Percentiles rank a stretch among this genome's conserved stretches.
phyloP scores from a whole-genome alignment of 2,113 vertebrate genomes.

The Heterochromis multidens region DNA sequence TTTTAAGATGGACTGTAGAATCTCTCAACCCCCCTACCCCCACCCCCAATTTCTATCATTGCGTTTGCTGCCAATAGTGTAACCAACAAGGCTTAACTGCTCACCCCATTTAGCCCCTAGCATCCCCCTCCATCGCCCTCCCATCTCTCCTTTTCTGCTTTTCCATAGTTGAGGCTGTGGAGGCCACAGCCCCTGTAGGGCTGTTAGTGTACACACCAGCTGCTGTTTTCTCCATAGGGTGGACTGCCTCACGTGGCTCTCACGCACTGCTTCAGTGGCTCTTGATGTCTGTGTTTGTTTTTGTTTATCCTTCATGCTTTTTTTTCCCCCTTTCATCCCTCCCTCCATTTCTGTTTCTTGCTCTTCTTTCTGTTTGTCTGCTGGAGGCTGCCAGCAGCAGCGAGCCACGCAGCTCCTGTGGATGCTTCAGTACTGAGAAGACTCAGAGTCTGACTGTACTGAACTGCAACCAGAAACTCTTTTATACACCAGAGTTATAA shows the following conservation, averaged over 20 bases:
- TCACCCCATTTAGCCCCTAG: slow-evolving; percentile 60
- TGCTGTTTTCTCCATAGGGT: slow-evolving; percentile 63
- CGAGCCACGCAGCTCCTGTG: slow-evolving; percentile 3
- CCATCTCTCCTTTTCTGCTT: slow-evolving; percentile 31
- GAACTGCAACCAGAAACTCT: neutral
- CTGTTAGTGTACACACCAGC: slow-evolving; percentile 67
- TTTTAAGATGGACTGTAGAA: neutral
- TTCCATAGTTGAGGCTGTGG: slow-evolving; percentile 39
- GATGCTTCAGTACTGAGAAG: neutral
- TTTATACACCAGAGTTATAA: neutral
- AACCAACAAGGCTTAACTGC: slow-evolving; percentile 60
- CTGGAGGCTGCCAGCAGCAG: slow-evolving; percentile 41
- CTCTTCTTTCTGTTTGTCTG: slow-evolving; percentile 32
- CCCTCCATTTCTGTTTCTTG: slow-evolving; percentile 2
- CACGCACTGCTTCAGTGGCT: slow-evolving; percentile 56
- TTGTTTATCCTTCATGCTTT: slow-evolving; percentile 45
- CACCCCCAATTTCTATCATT: neutral
- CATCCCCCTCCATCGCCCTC: slow-evolving; percentile 34
- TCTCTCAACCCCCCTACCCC: neutral
- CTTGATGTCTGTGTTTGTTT: slow-evolving; percentile 71
- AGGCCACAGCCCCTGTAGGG: slow-evolving; percentile 56
- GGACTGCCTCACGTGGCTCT: slow-evolving; percentile 58
- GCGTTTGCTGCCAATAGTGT: slow-evolving; percentile 47
- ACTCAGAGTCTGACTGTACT: slow-evolving; percentile 9
- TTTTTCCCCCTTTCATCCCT: neutral